A percentile compares a stretch with the other conserved stretches of the same genome.
phyloP scores from a whole-genome alignment of 2,888 invertebrate species.

The Cenopis cana region DNA sequence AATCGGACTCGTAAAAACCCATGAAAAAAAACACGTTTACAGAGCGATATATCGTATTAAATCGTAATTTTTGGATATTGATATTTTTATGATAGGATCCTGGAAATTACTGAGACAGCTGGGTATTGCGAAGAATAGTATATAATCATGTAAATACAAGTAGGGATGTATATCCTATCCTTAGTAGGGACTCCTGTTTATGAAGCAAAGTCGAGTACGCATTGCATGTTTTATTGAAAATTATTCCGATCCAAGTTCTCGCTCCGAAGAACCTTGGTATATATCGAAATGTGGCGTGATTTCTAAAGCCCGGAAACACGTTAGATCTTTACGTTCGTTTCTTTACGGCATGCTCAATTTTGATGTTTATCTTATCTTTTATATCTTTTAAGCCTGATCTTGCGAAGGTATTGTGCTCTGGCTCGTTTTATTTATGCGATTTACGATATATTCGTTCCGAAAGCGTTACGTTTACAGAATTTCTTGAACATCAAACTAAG shows the following conservation, averaged over 20 bases:
- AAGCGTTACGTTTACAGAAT: no score
- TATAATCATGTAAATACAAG: no score
- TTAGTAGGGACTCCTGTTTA: conserved; percentile 51
- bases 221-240: conserved; percentile 58
- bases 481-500: no score
- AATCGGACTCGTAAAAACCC: no score
- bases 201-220: conserved; percentile 52
- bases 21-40: no score
- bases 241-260: conserved; percentile 48
- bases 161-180: no score
- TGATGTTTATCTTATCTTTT: conserved; percentile 43
- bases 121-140: no score
- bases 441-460: no score
- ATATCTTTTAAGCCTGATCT: conserved; percentile 41
- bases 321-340: conserved; percentile 32
- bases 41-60: no score
- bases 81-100: no score
- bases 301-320: conserved; percentile 32
- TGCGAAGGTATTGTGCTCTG: conserved; percentile 9
- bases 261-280: conserved; percentile 23
- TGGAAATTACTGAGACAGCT: no score
- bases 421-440: neutral
- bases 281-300: conserved; percentile 42
- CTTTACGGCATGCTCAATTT: conserved; percentile 39
- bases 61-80: no score